Base-by-base conservation (phyloP, 1,140 invertebrate species). In the Sycophila sp. region DNA sequence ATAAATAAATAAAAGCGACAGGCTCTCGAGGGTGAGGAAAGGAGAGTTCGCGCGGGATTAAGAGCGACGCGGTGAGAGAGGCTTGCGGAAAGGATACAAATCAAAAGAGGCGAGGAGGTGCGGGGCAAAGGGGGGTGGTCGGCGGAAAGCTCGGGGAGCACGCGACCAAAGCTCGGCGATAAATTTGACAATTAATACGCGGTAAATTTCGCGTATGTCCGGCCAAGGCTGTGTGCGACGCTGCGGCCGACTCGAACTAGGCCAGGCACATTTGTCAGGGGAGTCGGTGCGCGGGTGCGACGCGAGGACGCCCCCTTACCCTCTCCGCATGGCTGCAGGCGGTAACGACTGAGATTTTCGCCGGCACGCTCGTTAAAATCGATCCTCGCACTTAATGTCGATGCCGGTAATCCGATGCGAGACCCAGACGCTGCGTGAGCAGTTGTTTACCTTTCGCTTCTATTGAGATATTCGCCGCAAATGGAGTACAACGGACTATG, bases 151-250 rank as follows among this genome's bases (percentile, higher is more conserved):
- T n/a, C n/a, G n/a, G n/a, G n/a, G n/a, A n/a, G n/a, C n/a, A 10
- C 17, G 36, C 22, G 24, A 22, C 8, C 11, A 59, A 69, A 58
- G 30, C 28, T 2, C 30, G 24, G 62, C 71, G 38, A 75, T 76
- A 75, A 76, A 75, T 76, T 69, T 65, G 38, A 66, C 71, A 69
- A 76, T 76, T 76, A 76, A 76, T 76, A 75, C 69, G 51, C 73
- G 71, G 56, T 73, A 74, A 76, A 74, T 76, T 76, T 73, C 60
- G 58, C 59, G 59, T 45, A 53, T 60, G 64, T 58, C 73, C 64
- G 40, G 28, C 6, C 32, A 51, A 42, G 34, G 51, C 32, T 36
- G 65, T 17, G 19, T 4, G 42, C 42, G 22, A 56, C 38, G 28
- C 28, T 32, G 6, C 32, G 19, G 38, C 45, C 49, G 45, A 45